Base-by-base conservation (phyloP, 2,888 invertebrate genomes). In the Metallyticus violacea region DNA sequence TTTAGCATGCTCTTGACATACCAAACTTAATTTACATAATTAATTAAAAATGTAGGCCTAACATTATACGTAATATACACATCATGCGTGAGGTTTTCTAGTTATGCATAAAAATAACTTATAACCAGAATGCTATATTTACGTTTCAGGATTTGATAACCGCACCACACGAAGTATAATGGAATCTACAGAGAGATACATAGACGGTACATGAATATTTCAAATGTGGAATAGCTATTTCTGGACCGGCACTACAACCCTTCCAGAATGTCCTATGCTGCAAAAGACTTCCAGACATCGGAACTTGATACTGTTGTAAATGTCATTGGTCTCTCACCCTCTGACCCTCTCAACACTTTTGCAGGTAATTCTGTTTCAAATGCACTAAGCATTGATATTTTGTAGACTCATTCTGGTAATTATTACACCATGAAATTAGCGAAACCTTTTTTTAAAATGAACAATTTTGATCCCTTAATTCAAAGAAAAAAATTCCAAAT, bases 221-320 rank as follows among this genome's bases (percentile, higher is more conserved):
- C 79, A 85, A 26, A 85, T 85, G 85, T 40, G 79, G 85, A 62
- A 79, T 85, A 62, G 30, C 22, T 79, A 40, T 85, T 86, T 81
- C 82, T 82, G 82, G 86, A 86, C 78, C 82, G 78, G 86, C 25
- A 29, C 40, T 82, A 30, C 86, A 81, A 26, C 86, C 82, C 78
- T 81, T 40, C 79, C 92, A 93, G 93, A 93, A 93, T 93, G 87
- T 83, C 77, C 83, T 83, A 77, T 83, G 83, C 83, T 27, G 77
- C 83, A 28, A 83, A 77, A 77, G 93, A 93, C 90, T 93, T 93
- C 89, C 91, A 92, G 90, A 80, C 87, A 81, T 87, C 88, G 22
- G 93, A 95, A 91, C 93, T 95, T 90, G 95, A 95, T 92, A 94
- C 95, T 87, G 94, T 96, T 90, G 93, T 94, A 89, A 94, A 95